Base-by-base conservation (phyloP, 92 coral and sea anemone species). In the Epizoanthus fatuus region DNA sequence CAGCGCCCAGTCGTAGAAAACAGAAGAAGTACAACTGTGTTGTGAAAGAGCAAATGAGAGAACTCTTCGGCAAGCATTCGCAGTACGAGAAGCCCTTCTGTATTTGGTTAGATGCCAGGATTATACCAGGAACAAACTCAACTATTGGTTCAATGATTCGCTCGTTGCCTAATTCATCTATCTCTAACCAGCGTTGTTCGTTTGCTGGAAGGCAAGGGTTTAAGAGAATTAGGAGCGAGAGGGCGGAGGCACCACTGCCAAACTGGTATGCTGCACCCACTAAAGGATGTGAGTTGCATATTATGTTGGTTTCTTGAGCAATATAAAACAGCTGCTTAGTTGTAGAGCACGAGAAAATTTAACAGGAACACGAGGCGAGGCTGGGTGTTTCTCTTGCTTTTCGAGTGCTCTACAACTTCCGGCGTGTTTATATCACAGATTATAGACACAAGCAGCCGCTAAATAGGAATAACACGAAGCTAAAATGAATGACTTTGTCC, bases 231-330 rank as follows among this genome's bases (percentile, higher is more conserved):
- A 93, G 98, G 0, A 92, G 87, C 86, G 98, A 92, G 76, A 74
- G 86, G 16, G 95, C 90, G 3, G 56, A 84, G 55, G 92, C 90
- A 14, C 91, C 95, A 13, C 74, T 94, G 44, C 98, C 98, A 1
- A 91, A 94, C 86, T 94, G 98, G 98, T 94, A 94, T 45, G 66
- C 98, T 8, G 95, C 89, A 0, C 80, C 88, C 16, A 75, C 64
- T 16, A 91, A 91, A 83, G 63, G 80, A 14, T 90, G 96, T 70
- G 54, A 87, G 75, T 56, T 35, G 81, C 60, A 78, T 69, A 64
- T 7, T 42, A 3, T 7, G 40, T 68, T 37, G 3, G 73, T 39
- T 38, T 14, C 22, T 0, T 68, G 4, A 13, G 44, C 11, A 15
- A 12, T 5, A 1, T 16, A 17, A 16, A 66, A 60, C 65, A 16